These are phyloP conservation scores for Cherax quadricarinatus DNA, from an alignment of 1,140 invertebrate species.

Conservation along the genomic window DNA sequence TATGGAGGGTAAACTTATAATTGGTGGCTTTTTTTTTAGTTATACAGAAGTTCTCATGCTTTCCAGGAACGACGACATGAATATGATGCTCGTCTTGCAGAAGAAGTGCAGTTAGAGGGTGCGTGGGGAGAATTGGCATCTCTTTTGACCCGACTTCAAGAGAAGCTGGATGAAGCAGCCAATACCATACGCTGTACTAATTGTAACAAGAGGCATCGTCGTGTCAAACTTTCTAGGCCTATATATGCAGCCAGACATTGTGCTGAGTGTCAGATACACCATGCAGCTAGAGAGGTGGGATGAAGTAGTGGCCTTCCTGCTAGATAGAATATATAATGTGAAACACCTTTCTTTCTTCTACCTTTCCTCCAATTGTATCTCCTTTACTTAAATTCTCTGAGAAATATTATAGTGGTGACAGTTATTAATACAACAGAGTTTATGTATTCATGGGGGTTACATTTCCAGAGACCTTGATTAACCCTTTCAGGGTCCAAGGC, in stretches of 20 bases:
- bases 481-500: no score
- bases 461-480: no score
- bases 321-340: background rate
- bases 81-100: conserved; percentile 84
- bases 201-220: conserved; percentile 91
- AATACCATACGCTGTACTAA: conserved; percentile 94
- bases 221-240: conserved; percentile 88
- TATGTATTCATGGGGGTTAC: no score
- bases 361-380: no score
- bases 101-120: conserved; percentile 77
- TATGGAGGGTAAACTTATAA: no score
- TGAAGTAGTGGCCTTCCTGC: background rate
- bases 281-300: conserved; percentile 91
- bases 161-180: conserved; percentile 95
- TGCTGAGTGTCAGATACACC: conserved; percentile 90
- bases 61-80: conserved; percentile 86
- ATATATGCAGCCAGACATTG: conserved; percentile 94
- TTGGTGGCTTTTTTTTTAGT: no score
- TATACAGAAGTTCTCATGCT: background rate
- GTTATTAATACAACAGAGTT: no score
- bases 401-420: no score
- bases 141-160: conserved; percentile 81
- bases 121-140: conserved; percentile 72
- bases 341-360: background rate
- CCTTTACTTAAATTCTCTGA: no score